These are phyloP conservation scores for Drosophila nr. medialis DNA, from an alignment of 2,888 invertebrate species.

Conservation along the genomic window DNA sequence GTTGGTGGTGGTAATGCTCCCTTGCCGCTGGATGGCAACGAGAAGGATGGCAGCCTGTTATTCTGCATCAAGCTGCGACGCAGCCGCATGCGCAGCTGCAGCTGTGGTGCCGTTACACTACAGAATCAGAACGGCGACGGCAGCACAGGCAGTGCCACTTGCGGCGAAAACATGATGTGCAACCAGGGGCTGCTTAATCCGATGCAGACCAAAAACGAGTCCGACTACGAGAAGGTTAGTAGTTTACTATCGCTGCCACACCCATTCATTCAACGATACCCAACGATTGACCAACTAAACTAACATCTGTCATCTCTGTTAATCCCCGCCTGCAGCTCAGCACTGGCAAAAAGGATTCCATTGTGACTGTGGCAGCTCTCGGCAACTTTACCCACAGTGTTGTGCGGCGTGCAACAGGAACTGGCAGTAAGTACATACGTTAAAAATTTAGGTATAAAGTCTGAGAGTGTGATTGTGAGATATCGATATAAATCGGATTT, in stretches of 20 bases:
- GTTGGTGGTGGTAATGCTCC: conserved; percentile 43
- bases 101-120: conserved; percentile 71
- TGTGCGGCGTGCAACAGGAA: conserved; percentile 83
- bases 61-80: conserved; percentile 83
- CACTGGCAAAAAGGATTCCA: conserved; percentile 84
- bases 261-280: conserved; percentile 1
- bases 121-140: conserved; percentile 81
- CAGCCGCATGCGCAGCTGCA: conserved; percentile 78
- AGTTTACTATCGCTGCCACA: background rate
- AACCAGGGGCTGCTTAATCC: conserved; percentile 84
- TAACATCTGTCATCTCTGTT: conserved; percentile 4
- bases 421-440: conserved; percentile 83
- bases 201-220: conserved; percentile 82
- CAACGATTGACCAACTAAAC: conserved; percentile 27
- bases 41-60: conserved; percentile 82
- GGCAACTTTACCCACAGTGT: conserved; percentile 84
- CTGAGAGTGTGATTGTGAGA: background rate
- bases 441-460: background rate
- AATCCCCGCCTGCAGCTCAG: conserved; percentile 74
- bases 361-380: conserved; percentile 84
- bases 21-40: conserved; percentile 63
- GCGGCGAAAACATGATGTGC: conserved; percentile 78
- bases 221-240: conserved; percentile 84
- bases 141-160: conserved; percentile 70
- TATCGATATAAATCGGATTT: background rate